Conservation (phyloP, 2,888 invertebrate species). For the Leptopilina drosophilae region DNA sequence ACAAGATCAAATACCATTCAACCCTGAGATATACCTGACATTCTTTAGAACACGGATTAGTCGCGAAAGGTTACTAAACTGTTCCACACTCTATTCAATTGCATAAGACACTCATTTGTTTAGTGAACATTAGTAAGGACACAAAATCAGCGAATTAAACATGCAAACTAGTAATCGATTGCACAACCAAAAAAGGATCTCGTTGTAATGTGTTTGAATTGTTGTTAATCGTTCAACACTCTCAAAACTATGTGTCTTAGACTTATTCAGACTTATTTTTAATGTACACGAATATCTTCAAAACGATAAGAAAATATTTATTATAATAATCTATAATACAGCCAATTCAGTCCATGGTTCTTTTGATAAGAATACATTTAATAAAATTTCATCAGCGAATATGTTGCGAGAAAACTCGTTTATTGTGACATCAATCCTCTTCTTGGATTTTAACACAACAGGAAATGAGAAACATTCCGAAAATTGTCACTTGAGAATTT, state of each 20-base stretch:
- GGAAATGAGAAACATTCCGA: constrained; percentile 27
- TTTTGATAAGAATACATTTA: background rate
- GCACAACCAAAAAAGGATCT: constrained; percentile 22
- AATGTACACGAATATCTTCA: background rate
- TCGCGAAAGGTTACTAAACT: constrained; percentile 28
- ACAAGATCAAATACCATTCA: background rate
- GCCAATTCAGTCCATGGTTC: background rate
- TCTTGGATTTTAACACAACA: constrained; percentile 28
- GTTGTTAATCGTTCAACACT: constrained; percentile 16
- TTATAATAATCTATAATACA: background rate
- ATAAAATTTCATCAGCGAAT: constrained; percentile 12
- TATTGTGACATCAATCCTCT: constrained; percentile 17
- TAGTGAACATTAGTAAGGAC: background rate
- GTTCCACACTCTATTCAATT: constrained; percentile 3
- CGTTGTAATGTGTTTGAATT: background rate
- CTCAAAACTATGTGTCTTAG: background rate
- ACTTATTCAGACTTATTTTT: background rate
- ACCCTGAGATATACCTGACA: constrained; percentile 23
- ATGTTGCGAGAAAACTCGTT: constrained; percentile 8
- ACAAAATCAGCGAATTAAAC: constrained; percentile 12
- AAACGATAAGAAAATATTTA: background rate
- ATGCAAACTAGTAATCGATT: constrained; percentile 12
- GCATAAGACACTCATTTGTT: background rate
- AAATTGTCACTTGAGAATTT: constrained; percentile 3
- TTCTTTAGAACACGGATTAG: constrained; percentile 15